Conservation (phyloP, 2,888 invertebrate species). For the Boloria euphrosyne region DNA sequence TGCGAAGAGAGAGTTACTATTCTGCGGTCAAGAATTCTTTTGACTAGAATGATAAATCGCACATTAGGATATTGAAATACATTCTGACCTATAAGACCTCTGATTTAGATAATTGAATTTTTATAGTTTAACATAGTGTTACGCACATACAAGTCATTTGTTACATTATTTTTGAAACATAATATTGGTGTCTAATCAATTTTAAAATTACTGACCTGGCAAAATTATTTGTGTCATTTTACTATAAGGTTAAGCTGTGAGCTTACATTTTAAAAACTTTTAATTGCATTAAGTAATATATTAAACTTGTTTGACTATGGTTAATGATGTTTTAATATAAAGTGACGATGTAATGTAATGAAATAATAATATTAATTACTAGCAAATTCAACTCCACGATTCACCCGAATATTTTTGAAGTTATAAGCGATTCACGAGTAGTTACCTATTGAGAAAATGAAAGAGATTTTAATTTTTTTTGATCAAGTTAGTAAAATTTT, state of each 20-base stretch:
- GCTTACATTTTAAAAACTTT: slow-evolving; percentile 23
- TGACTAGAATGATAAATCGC: slow-evolving; percentile 5
- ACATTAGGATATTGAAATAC: slow-evolving; percentile 18
- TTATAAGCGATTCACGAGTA: too few species aligned
- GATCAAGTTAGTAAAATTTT: too few species aligned
- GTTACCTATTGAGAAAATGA: too few species aligned
- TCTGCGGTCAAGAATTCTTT: neutral
- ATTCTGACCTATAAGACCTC: slow-evolving; percentile 21
- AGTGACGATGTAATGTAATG: neutral
- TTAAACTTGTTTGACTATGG: slow-evolving; percentile 22
- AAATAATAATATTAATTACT: too few species aligned
- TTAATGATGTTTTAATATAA: slow-evolving; percentile 4
- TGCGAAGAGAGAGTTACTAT: slow-evolving; percentile 1
- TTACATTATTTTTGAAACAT: neutral
- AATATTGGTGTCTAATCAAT: neutral
- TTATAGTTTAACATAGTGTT: neutral
- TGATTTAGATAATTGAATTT: slow-evolving; percentile 16
- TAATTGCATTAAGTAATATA: slow-evolving; percentile 17
- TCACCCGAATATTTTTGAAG: neutral
- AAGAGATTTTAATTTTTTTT: too few species aligned
- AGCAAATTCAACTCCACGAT: slow-evolving; percentile 12
- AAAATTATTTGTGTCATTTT: neutral
- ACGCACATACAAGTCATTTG: neutral
- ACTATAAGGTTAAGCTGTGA: slow-evolving; percentile 16
- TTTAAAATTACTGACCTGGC: neutral